A percentile compares a stretch with the other conserved stretches of the same genome.
These are phyloP conservation scores for Circaetus gallicus DNA, from an alignment of 2,113 vertebrate species.

Conservation along the genomic window DNA sequence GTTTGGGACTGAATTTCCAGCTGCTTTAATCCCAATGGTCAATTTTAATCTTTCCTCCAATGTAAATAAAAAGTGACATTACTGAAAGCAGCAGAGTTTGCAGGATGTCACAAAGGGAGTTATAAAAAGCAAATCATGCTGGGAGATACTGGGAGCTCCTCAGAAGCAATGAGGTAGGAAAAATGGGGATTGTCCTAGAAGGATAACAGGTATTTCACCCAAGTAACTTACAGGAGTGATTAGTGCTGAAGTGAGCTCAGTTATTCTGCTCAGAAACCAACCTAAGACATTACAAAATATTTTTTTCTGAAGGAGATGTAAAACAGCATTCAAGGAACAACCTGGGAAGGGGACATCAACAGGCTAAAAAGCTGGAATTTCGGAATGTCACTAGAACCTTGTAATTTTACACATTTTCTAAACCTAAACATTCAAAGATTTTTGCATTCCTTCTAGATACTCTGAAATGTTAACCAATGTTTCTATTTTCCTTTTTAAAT, in stretches of 20 bases:
- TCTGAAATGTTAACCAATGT: neutral
- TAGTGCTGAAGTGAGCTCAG: neutral
- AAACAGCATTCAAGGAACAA: neutral
- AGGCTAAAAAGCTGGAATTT: neutral
- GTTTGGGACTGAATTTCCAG: neutral
- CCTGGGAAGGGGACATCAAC: neutral
- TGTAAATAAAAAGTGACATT: neutral
- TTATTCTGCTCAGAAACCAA: neutral
- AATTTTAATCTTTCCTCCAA: neutral
- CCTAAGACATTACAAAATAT: neutral
- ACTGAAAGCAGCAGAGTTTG: neutral
- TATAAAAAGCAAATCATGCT: neutral
- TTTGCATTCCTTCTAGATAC: neutral
- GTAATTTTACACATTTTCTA: neutral
- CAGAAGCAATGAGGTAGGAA: neutral
- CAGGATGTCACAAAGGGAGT: neutral
- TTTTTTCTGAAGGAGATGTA: neutral
- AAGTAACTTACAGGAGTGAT: neutral
- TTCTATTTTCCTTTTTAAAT: neutral
- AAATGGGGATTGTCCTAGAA: neutral
- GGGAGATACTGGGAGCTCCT: neutral
- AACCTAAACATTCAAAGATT: neutral
- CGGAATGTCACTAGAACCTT: neutral
- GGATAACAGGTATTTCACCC: neutral
- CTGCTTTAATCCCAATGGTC: neutral